Percentiles rank a stretch among this genome's conserved stretches.
phyloP scores from a whole-genome alignment of 1,140 invertebrate genomes.

The Drosophila persimilis region DNA sequence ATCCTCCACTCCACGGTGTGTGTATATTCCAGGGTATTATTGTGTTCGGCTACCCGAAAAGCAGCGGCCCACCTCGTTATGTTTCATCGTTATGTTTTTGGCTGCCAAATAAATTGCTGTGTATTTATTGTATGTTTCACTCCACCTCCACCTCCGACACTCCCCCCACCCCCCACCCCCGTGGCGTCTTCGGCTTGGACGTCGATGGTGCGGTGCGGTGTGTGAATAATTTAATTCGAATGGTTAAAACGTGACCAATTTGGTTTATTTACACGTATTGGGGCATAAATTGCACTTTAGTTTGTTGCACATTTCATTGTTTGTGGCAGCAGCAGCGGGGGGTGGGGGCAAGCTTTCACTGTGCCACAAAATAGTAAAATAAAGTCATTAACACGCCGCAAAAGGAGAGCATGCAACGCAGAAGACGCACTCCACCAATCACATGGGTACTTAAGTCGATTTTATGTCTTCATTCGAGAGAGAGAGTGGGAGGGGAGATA shows the following conservation, averaged over 20 bases:
- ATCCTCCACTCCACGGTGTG: no score
- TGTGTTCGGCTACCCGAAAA: no score
- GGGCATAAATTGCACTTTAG: slow-evolving; percentile 70
- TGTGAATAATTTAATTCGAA: slow-evolving; percentile 71
- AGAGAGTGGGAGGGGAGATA: slow-evolving; percentile 10
- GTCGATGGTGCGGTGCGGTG: slow-evolving; percentile 20
- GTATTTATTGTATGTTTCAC: slow-evolving; percentile 67
- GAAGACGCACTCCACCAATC: slow-evolving; percentile 33
- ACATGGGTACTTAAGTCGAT: slow-evolving; percentile 45
- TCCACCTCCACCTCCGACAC: no score
- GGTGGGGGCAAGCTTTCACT: slow-evolving; percentile 29
- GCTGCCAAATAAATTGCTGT: slow-evolving; percentile 69
- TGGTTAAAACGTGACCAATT: slow-evolving; percentile 82
- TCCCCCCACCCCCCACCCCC: no score
- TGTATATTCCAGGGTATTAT: no score
- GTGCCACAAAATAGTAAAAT: slow-evolving; percentile 46
- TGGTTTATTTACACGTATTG: slow-evolving; percentile 82
- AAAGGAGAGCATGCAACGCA: slow-evolving; percentile 56
- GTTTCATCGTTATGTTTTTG: slow-evolving; percentile 28
- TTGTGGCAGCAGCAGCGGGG: background rate
- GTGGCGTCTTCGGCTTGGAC: no score
- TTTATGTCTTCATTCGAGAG: slow-evolving; percentile 68
- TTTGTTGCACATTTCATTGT: slow-evolving; percentile 34
- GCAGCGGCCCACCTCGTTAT: no score
- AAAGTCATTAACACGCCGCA: slow-evolving; percentile 63